Evolutionary conservation across 2,113 vertebrate species (phyloP).

Genomic region (Fukomys damarensis): DNA sequence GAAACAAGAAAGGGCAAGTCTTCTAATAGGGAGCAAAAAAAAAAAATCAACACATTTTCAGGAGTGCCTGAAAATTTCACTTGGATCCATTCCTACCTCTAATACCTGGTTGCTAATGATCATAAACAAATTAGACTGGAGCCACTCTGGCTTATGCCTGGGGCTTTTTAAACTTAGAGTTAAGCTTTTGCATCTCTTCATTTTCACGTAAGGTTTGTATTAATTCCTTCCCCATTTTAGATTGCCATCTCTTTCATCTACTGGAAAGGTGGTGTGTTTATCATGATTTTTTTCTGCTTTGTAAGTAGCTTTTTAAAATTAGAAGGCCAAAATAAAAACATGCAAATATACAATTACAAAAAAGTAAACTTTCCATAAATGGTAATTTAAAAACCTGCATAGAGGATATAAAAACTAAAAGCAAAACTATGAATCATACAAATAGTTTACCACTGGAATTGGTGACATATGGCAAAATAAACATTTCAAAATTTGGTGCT

Average conservation of each 20-base stretch:
- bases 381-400: not conserved
- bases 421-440: conserved; percentile 59
- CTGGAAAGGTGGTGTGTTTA: not conserved
- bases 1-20: conserved; percentile 9
- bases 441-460: conserved; percentile 53
- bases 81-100: not conserved
- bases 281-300: not conserved
- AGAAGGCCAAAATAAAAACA: conserved; percentile 13
- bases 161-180: not conserved
- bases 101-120: not conserved
- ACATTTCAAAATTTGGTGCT: conserved; percentile 71
- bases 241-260: not conserved
- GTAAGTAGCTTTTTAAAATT: not conserved
- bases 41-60: not conserved
- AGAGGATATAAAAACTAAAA: conserved; percentile 53
- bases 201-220: not conserved
- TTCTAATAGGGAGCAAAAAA: not conserved
- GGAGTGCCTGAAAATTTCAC: not conserved
- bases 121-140: not conserved
- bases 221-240: not conserved
- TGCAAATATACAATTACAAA: not conserved
- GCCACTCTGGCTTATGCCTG: not conserved
- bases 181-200: not conserved
- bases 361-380: not conserved
- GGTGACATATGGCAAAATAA: conserved; percentile 75